These are phyloP conservation scores for Ochropleura leucogaster DNA, from an alignment of 2,888 invertebrate species.

Conservation along the genomic window DNA sequence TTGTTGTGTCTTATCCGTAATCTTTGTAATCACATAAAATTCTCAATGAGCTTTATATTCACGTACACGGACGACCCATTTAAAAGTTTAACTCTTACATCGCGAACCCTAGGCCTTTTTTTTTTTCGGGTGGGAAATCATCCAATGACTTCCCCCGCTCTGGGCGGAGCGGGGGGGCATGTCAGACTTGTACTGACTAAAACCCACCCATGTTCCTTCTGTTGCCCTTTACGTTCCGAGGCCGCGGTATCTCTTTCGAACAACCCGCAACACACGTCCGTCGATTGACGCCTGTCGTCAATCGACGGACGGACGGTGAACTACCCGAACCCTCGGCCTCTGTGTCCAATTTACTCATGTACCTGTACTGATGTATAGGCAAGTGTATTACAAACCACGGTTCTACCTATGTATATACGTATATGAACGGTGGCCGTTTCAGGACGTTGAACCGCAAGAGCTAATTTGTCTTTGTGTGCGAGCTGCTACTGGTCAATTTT, in stretches of 20 bases:
- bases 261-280: no score
- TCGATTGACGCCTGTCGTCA: no score
- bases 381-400: constrained; percentile 53
- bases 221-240: no score
- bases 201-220: no score
- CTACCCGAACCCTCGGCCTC: constrained; percentile 3
- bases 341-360: constrained; percentile 24
- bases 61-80: not conserved
- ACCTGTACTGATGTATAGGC: constrained; percentile 32
- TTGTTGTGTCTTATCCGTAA: not conserved
- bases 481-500: constrained; percentile 39
- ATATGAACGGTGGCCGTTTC: constrained; percentile 35
- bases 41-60: not conserved
- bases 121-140: no score
- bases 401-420: constrained; percentile 28
- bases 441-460: constrained; percentile 57
- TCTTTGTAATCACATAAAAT: not conserved
- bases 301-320: no score
- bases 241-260: no score
- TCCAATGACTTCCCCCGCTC: no score
- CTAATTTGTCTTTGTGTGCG: constrained; percentile 57
- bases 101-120: not conserved
- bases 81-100: not conserved
- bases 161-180: no score
- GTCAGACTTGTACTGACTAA: no score